Percentiles rank a stretch among this genome's conserved stretches.
These are phyloP conservation scores for Coreoperca whiteheadi DNA, from an alignment of 2,113 vertebrate species.

Conservation along the genomic window DNA sequence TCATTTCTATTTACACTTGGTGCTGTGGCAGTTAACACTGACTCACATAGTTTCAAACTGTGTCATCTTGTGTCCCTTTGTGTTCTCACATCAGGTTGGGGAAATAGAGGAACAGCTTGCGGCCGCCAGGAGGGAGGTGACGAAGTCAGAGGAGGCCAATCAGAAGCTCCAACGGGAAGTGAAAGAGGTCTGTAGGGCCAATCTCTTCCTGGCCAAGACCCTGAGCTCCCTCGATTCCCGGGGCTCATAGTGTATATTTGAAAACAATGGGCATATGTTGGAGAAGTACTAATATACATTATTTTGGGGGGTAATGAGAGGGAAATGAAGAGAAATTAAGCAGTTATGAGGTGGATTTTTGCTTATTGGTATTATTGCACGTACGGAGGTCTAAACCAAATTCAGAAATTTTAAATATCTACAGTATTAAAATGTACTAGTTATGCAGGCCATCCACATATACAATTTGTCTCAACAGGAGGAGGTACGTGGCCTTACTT, in stretches of 20 bases:
- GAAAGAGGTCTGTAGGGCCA: constrained; percentile 88
- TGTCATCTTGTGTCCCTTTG: constrained; percentile 57
- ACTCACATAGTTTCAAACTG: constrained; percentile 59
- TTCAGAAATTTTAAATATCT: constrained; percentile 1
- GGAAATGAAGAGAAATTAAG: background rate
- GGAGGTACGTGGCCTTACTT: no score
- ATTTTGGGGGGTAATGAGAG: background rate
- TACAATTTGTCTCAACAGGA: no score
- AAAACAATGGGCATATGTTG: constrained; percentile 36
- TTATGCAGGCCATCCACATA: background rate
- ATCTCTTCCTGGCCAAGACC: constrained; percentile 60
- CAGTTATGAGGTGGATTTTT: background rate
- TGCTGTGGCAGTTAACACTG: constrained; percentile 39
- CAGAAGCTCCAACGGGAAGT: constrained; percentile 94
- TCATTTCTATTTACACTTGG: constrained; percentile 40
- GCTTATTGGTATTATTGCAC: background rate
- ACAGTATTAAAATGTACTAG: background rate
- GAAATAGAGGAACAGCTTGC: constrained; percentile 94
- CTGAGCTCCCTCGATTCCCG: constrained; percentile 25
- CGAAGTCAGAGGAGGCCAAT: constrained; percentile 93
- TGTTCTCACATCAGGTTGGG: constrained; percentile 85
- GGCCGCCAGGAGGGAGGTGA: constrained; percentile 91
- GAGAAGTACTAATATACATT: constrained; percentile 5
- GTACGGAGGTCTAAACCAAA: background rate
- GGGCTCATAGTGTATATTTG: constrained; percentile 46